A percentile compares a stretch with the other conserved stretches of the same genome.
Conservation (phyloP, 2,113 vertebrate genomes). For the Anthoscopus minutus region DNA sequence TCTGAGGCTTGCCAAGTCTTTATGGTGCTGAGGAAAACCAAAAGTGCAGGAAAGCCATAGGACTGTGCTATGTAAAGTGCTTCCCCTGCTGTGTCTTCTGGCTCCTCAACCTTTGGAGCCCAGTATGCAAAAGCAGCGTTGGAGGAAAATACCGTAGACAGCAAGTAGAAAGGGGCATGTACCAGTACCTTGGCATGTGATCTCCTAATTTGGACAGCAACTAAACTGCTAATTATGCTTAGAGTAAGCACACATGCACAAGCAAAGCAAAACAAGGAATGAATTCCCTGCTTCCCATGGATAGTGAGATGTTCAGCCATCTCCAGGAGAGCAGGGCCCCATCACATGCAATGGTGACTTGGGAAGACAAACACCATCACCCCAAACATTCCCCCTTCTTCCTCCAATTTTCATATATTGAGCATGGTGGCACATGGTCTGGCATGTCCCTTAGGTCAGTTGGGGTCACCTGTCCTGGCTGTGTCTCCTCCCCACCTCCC, state of each 20-base stretch:
- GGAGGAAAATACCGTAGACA: background rate
- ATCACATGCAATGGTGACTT: rapidly evolving
- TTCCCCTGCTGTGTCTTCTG: background rate
- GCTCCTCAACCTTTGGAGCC: background rate
- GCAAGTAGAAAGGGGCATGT: background rate
- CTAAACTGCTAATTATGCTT: background rate
- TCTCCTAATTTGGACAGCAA: background rate
- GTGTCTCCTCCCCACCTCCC: background rate
- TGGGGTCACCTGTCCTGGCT: background rate
- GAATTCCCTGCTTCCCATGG: background rate
- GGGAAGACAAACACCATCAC: background rate
- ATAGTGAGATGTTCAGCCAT: background rate
- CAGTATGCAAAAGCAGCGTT: rapidly evolving
- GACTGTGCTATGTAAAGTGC: background rate
- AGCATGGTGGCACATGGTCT: background rate
- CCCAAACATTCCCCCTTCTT: background rate
- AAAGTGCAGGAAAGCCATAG: background rate
- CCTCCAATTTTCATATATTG: background rate
- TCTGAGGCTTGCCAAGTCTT: background rate
- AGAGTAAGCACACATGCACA: background rate
- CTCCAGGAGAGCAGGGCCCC: background rate
- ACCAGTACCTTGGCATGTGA: background rate
- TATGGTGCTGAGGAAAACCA: background rate
- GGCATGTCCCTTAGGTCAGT: background rate
- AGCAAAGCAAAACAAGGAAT: background rate